Conservation (phyloP, 2,113 vertebrate species). For the Apistogramma diplotaenia region DNA sequence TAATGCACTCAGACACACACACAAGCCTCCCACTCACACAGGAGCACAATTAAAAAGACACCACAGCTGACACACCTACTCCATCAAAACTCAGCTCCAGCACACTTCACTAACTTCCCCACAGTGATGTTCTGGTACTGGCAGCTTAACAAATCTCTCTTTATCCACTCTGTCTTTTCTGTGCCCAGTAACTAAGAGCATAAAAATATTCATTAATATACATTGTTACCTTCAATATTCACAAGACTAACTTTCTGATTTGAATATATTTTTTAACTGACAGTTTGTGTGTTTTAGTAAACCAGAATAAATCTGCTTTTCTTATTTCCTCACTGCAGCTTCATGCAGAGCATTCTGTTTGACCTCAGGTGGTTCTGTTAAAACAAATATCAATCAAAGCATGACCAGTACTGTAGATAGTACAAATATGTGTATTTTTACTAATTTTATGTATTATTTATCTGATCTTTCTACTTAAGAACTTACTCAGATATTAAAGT, state of each 20-base stretch:
- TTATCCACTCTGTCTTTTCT: constrained; percentile 8
- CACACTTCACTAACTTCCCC: constrained; percentile 16
- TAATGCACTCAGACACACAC: constrained; percentile 20
- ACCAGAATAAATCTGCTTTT: not conserved
- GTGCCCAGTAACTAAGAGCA: not conserved
- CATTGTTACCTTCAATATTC: not conserved
- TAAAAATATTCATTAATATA: not conserved
- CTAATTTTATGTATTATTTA: not conserved
- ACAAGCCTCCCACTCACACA: constrained; percentile 41
- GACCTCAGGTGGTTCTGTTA: not conserved
- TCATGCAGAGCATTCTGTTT: not conserved
- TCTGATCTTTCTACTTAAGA: not conserved
- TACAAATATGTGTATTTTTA: not conserved
- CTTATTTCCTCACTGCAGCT: not conserved
- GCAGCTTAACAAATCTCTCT: constrained; percentile 26
- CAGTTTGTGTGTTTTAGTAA: not conserved
- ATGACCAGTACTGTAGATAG: not conserved
- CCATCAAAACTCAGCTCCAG: constrained; percentile 18
- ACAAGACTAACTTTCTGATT: not conserved
- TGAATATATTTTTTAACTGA: not conserved
- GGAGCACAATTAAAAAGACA: constrained; percentile 52
- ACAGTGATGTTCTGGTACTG: constrained; percentile 1
- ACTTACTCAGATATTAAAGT: not conserved
- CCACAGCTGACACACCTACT: constrained; percentile 18
- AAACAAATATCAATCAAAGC: not conserved